Evolutionary conservation across 2,113 vertebrate species (phyloP).

Genomic region (Pionites leucogaster): DNA sequence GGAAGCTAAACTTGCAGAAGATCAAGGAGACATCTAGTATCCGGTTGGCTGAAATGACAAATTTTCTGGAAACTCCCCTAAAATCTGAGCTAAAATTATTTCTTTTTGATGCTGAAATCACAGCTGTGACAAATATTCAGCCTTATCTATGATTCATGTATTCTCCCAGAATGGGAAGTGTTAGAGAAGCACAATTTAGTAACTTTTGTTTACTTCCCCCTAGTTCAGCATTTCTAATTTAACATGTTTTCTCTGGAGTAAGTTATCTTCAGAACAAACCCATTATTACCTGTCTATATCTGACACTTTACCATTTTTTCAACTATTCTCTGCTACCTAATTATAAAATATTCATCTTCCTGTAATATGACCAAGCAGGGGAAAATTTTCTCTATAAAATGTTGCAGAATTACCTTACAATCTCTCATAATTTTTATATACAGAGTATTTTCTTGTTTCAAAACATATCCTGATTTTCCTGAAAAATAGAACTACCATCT

Average conservation of each 20-base stretch:
- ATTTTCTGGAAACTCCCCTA: conserved; percentile 61
- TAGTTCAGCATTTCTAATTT: conserved; percentile 55
- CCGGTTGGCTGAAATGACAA: conserved; percentile 52
- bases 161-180: conserved; percentile 57
- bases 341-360: conserved; percentile 27
- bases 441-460: background rate
- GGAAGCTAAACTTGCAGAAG: background rate
- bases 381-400: background rate
- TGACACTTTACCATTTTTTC: conserved; percentile 29
- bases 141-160: conserved; percentile 64
- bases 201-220: conserved; percentile 65
- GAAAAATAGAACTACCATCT: conserved; percentile 9
- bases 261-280: conserved; percentile 42
- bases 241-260: conserved; percentile 15
- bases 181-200: conserved; percentile 54
- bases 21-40: background rate
- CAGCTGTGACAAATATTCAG: conserved; percentile 67
- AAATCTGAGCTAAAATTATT: conserved; percentile 59
- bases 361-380: background rate
- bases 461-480: background rate
- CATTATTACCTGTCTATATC: conserved; percentile 51
- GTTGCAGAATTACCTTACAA: background rate
- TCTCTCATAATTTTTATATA: background rate
- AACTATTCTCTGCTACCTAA: background rate
- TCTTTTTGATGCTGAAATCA: conserved; percentile 66